Percentiles rank a stretch among this genome's conserved stretches.
These are phyloP conservation scores for Rallus limicola DNA, from an alignment of 2,113 vertebrate genomes.

Conservation along the genomic window DNA sequence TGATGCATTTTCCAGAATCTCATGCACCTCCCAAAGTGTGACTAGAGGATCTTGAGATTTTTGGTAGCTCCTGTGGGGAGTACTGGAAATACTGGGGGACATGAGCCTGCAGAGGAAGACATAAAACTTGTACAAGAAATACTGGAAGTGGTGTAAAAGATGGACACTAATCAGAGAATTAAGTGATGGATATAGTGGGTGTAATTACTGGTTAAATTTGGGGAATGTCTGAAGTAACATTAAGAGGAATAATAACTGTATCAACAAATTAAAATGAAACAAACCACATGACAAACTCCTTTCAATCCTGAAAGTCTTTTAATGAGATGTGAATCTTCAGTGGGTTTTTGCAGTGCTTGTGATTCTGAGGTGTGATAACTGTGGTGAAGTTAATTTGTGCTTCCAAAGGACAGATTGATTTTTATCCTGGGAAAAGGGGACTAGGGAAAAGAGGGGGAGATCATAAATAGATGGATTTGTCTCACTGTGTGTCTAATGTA, in stretches of 20 bases:
- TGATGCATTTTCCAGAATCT: background rate
- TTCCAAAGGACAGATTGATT: slow-evolving; percentile 1
- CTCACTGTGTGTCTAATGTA: accelerated
- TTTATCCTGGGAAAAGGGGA: background rate
- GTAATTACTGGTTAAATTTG: background rate
- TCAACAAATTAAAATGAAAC: slow-evolving; percentile 18
- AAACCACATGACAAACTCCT: slow-evolving; percentile 14
- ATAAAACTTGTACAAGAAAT: background rate
- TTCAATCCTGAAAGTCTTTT: background rate
- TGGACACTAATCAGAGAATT: background rate
- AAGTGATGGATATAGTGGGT: background rate
- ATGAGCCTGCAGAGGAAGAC: background rate
- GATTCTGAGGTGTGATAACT: background rate
- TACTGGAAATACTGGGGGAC: background rate
- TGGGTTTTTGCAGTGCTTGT: background rate
- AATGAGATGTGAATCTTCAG: background rate
- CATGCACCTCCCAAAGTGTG: background rate
- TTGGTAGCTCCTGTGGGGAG: background rate
- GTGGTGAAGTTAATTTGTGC: slow-evolving; percentile 2
- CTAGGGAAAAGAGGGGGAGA: background rate
- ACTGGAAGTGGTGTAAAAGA: background rate
- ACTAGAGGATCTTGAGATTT: background rate
- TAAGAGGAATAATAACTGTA: background rate
- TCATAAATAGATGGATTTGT: accelerated
- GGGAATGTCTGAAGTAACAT: background rate